A percentile compares a stretch with the other conserved stretches of the same genome.
These are phyloP conservation scores for Sycon ciliatum DNA, from an alignment of 37 sponge, comb jelly and placozoan genomes.

Conservation along the genomic window DNA sequence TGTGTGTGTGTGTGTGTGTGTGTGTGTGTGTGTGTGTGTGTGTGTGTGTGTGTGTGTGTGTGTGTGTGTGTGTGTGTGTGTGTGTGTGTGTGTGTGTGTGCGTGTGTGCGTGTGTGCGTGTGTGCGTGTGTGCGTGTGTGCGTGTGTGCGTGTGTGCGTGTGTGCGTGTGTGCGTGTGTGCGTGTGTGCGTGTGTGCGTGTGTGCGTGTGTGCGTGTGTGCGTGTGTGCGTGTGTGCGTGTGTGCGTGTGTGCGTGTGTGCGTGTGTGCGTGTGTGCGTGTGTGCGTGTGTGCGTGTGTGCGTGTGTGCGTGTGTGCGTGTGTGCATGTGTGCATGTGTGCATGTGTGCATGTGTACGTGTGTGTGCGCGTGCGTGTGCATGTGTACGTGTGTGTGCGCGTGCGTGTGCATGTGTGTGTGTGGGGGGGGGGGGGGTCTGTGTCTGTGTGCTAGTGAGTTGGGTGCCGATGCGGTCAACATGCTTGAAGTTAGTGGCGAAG, in stretches of 20 bases:
- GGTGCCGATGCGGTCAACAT: too few relatives aligned
- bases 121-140: not conserved
- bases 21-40: conserved; percentile 44
- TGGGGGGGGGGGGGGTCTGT: not conserved
- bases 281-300: not conserved
- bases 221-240: not conserved
- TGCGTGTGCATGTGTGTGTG: not conserved
- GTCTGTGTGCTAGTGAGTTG: not conserved
- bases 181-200: not conserved
- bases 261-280: not conserved
- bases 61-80: conserved; percentile 43
- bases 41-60: conserved; percentile 44
- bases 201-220: not conserved
- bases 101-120: conserved; percentile 36
- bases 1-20: conserved; percentile 44
- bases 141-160: not conserved
- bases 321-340: not conserved
- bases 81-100: conserved; percentile 43
- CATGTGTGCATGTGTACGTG: not conserved
- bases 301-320: not conserved
- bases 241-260: not conserved
- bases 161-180: not conserved
- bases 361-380: not conserved
- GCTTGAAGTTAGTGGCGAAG: too few relatives aligned
- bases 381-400: not conserved